Evolutionary conservation across 2,888 invertebrate genomes (phyloP), one percentile per base, ranked within the genome.

Genomic region (Carcina quercana): DNA sequence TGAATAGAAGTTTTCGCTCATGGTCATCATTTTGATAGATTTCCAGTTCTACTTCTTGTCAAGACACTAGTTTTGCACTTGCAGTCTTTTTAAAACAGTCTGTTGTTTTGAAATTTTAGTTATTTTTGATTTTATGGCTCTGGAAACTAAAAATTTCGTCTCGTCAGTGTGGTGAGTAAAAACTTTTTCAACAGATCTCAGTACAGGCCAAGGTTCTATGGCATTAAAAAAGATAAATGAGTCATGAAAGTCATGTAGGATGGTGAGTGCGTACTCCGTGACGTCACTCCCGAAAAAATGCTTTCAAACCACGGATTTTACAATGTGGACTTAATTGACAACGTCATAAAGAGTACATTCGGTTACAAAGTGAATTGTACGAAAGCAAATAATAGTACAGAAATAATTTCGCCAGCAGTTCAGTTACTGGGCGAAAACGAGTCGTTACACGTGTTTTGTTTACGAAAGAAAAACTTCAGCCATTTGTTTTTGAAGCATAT

Each of bases 21-120:
- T 82, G 29, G 84, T 85, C 84, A 85, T 85, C 85, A 85, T 85
- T 50, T 76, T 56, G 31, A n/a, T n/a, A n/a, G n/a, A n/a, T n/a
- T n/a, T n/a, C n/a, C 52, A 33, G 43, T n/a, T n/a, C n/a, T n/a
- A n/a, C n/a, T n/a, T n/a, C n/a, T n/a, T 52, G 43, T 28, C 32
- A n/a, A n/a, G 34, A 40, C 38, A 38, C 47, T 43, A 38, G n/a
- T 36, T 30, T 24, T 30, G 15, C 2, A 25, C 24, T 26, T 34
- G 32, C 25, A 11, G 6, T 34, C 17, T 19, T 32, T 26, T n/a
- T n/a, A n/a, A n/a, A n/a, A 30, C 13, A 15, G 19, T 22, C 17
- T 28, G 20, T 25, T 7, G 10, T 36, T 24, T 30, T 30, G 28
- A 12, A 24, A 10, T 14, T 25, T 8, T 28, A 12, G 12, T 17